Conservation (phyloP, 2,888 invertebrate genomes). For the Amblyteles armatorius region DNA sequence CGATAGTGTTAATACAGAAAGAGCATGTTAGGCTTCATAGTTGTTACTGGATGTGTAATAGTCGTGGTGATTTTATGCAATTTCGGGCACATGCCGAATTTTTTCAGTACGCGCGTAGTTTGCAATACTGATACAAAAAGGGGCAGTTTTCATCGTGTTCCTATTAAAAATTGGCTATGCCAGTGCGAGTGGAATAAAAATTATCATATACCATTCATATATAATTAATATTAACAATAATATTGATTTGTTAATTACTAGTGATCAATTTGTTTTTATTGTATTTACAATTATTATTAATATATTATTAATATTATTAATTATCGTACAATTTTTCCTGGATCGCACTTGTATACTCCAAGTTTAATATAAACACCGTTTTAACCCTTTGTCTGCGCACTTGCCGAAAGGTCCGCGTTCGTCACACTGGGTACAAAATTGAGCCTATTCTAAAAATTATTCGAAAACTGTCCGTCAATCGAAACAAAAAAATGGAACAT, state of each 20-base stretch:
- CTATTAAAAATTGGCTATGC: background rate
- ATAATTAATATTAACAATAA: background rate
- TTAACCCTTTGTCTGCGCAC: background rate
- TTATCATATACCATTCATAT: background rate
- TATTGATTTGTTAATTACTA: too few species aligned
- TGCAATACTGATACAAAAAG: background rate
- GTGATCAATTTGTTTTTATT: too few species aligned
- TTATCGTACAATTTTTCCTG: too few species aligned
- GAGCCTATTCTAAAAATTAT: too few species aligned
- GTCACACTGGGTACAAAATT: background rate
- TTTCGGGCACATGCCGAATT: background rate
- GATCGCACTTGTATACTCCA: background rate
- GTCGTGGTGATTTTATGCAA: conserved; percentile 33
- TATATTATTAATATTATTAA: too few species aligned
- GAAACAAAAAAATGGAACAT: too few species aligned
- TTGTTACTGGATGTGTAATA: conserved; percentile 44
- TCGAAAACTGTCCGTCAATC: too few species aligned
- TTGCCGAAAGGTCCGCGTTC: background rate
- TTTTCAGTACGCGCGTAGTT: conserved; percentile 11
- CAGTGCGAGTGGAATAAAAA: background rate
- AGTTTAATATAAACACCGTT: background rate
- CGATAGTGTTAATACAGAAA: conserved; percentile 44
- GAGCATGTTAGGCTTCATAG: conserved; percentile 42
- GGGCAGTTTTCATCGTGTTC: background rate
- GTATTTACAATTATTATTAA: too few species aligned